Evolutionary conservation across 2,888 invertebrate species (phyloP), one percentile per base, ranked within the genome.

Genomic region (Alloplasta piceator): DNA sequence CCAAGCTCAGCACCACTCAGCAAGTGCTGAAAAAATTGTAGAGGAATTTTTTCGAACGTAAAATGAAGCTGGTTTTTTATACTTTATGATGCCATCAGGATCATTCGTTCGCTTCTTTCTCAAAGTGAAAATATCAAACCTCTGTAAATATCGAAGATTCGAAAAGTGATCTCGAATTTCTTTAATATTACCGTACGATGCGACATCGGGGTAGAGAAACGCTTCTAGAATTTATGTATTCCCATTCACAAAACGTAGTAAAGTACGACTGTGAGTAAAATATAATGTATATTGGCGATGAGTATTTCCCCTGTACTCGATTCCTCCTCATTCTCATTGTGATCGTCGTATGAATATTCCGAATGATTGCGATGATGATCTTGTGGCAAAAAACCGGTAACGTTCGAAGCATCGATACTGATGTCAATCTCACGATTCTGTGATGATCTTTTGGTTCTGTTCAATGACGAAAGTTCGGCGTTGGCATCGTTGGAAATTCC

Each of bases 401-500:
- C 43, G 48, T 55, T 74, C 46, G 7, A 67, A 58, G 16, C 64
- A 43, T 73, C 74, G 38, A 73, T 75, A 67, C 60, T 80, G 7
- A 68, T 82, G 4, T 72, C 67, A 56, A 79, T 71, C 9, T 83
- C 73, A 5, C 73, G 82, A 46, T 85, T 82, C 9, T 86, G 79
- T 0, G 88, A 61, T 0, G 87, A 87, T 63, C 91, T 86, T 74
- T 87, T 91, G 85, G 86, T 93, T 92, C 10, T 94, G 93, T 5
- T 90, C 85, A 83, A 88, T 86, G 70, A 86, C 41, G 77, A 83
- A 39, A 85, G 82, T 70, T 83, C 83, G 70, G 85, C 63, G 81
- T 80, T 72, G 83, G 87, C 73, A 1, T 56, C 36, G 52, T 64
- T 61, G 6, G 56, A 16, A 4, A 39, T 1, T 6, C 50, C 58